Evolutionary conservation across 2,797 vertebrate genomes (phyloP), one percentile per base, ranked within the genome.

Genomic region (Heliangelus exortis): DNA sequence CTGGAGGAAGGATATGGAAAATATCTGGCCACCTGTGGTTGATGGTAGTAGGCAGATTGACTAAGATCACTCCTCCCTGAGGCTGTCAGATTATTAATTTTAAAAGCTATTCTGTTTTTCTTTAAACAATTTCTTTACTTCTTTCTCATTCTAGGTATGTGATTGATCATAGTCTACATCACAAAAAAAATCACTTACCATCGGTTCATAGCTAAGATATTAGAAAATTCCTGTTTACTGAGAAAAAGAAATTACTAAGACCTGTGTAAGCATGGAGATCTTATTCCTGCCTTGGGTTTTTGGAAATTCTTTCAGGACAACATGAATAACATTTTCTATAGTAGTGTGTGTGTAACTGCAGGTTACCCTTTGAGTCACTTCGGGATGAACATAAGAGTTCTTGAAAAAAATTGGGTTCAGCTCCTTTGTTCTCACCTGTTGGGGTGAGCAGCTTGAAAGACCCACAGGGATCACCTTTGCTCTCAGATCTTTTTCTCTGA

Each of bases 351-450:
- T 53, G 22, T 73, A 58, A 76, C 8, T 87, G 20, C 36, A 33
- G 36, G 57, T 87, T 80, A 15, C 23, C 7, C 10, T 80, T 76
- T 67, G 33, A 47, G 48, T 41, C 9, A 15, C 22, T 83, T 47
- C 91, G 45, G 31, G 41, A 41, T 71, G 36, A 85, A 57, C 0
- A 0, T 79, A 50, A 50, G 2, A 31, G 20, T 9, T 78, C 57
- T 34, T 57, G 65, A 45, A 74, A 90, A 81, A 81, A 84, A 65
- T 59, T 2, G 3, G 8, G 18, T 77, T 84, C 4, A 10, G 7
- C n/a, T 83, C 41, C 0, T 0, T 58, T 87, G 59, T 39, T 91
- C 10, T 43, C 20, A 36, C 0, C 0, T 33, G 5, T 41, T 61
- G 26, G 29, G 5, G 9, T 28, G 53, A 71, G n/a, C 29, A 79